phyloP scores from a whole-genome alignment of 2,888 invertebrate species.

The Meloe dianella region DNA sequence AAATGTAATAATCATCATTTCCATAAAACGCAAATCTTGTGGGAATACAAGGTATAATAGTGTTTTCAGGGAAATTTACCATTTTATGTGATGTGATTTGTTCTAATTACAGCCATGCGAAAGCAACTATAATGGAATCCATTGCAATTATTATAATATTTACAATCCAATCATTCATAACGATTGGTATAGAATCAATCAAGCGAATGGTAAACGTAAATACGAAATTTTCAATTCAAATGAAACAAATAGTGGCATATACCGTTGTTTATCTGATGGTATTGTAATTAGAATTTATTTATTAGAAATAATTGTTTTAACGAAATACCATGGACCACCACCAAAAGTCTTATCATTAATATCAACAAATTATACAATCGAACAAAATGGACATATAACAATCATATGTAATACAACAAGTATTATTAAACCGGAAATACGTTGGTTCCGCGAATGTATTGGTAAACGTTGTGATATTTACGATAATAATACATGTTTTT shows the following conservation, averaged over 20 bases:
- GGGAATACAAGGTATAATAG: slow-evolving; percentile 52
- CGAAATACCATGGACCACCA: slow-evolving; percentile 42
- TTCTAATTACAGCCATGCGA: slow-evolving; percentile 43
- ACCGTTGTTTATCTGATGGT: slow-evolving; percentile 48
- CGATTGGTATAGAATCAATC: slow-evolving; percentile 39
- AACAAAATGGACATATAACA: slow-evolving; percentile 49
- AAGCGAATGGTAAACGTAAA: slow-evolving; percentile 38
- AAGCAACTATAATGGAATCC: slow-evolving; percentile 40
- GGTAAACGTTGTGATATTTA: slow-evolving; percentile 48
- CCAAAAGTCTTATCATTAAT: slow-evolving; percentile 48
- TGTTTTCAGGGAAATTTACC: too few relatives aligned
- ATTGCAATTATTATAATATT: slow-evolving; percentile 37
- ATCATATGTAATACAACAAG: slow-evolving; percentile 55
- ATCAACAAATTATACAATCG: slow-evolving; percentile 48
- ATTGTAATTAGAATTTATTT: slow-evolving; percentile 44
- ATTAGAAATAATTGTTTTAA: slow-evolving; percentile 48
- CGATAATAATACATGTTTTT: slow-evolving; percentile 48
- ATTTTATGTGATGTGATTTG: neutral
- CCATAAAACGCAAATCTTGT: slow-evolving; percentile 38
- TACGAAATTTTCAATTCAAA: slow-evolving; percentile 45
- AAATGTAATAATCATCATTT: slow-evolving; percentile 43
- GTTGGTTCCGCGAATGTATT: slow-evolving; percentile 55
- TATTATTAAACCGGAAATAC: slow-evolving; percentile 49
- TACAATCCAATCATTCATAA: slow-evolving; percentile 18
- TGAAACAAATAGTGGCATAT: slow-evolving; percentile 47